Evolutionary conservation across 2,797 vertebrate genomes (phyloP), one percentile per base, ranked within the genome.

Genomic region (Rachycentron canadum): DNA sequence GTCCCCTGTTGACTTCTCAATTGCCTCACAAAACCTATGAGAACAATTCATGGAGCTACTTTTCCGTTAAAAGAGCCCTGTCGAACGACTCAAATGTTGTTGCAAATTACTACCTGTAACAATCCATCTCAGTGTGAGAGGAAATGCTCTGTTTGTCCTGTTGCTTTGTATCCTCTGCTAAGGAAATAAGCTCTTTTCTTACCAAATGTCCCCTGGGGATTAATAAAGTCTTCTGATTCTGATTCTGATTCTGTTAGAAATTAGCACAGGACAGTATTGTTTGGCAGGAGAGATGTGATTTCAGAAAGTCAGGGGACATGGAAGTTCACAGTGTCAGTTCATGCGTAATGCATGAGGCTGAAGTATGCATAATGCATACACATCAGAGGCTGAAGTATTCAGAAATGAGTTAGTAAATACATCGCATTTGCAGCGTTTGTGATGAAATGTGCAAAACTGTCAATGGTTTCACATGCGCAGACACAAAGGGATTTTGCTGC

Each of bases 1-100:
- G 81, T 90, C 88, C 86, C 72, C 65, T 43, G 69, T 79, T 58
- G 70, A 82, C 74, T 82, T 84, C 62, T 85, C 73, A 77, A 68
- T 75, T 84, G 64, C 76, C 72, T 88, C 70, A 59, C 62, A 77
- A 85, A 85, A 82, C 49, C 72, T 73, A 58, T 45, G 62, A 76
- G 73, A 76, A 68, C 79, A 73, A 89, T 82, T 84, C 70, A 69
- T 47, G 47, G 69, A 61, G 49, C 43, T 65, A 45, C 19, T 56
- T 11, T 79, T 72, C 14, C 41, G 49, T 78, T 59, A 83, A 87
- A 76, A 70, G 30, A 69, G 45, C 55, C 61, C 63, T 58, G 62
- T 57, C 21, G 25, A 57, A 59, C 43, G 43, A 74, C 64, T 87
- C 61, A 62, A 43, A 77, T 26, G 21, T 56, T 76, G 60, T 41